Conservation (phyloP, 2,113 vertebrate genomes). For the Mesembrinibis cayennensis region DNA sequence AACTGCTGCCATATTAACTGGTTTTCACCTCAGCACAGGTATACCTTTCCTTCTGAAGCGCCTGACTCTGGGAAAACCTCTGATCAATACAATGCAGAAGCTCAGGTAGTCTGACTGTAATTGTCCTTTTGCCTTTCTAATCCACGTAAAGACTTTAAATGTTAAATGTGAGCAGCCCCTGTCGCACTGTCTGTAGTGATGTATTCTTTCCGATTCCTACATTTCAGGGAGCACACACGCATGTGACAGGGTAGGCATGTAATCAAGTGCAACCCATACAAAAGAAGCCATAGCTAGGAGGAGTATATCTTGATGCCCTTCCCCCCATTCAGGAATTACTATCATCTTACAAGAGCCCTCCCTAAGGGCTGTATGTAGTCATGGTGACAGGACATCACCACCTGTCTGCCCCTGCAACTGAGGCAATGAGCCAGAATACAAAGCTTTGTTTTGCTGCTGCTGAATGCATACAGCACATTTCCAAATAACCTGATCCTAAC, state of each 20-base stretch:
- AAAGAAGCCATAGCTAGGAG: background rate
- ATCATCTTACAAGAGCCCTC: constrained; percentile 50
- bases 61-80: background rate
- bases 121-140: background rate
- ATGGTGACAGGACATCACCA: constrained; percentile 73
- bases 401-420: constrained; percentile 59
- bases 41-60: background rate
- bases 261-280: background rate
- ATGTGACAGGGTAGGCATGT: background rate
- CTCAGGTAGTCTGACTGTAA: background rate
- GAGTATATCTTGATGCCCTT: background rate
- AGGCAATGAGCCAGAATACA: constrained; percentile 37
- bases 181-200: background rate
- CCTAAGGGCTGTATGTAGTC: constrained; percentile 67
- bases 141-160: background rate
- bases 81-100: background rate
- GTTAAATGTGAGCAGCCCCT: background rate
- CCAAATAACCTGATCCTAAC: background rate
- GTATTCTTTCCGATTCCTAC: background rate
- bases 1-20: background rate
- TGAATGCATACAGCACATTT: background rate
- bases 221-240: background rate
- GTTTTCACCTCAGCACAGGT: background rate
- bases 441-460: constrained; percentile 25
- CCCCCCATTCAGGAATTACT: constrained; percentile 37